Base-by-base conservation (phyloP, 2,888 invertebrate species). In the Chymomyza procnemis region DNA sequence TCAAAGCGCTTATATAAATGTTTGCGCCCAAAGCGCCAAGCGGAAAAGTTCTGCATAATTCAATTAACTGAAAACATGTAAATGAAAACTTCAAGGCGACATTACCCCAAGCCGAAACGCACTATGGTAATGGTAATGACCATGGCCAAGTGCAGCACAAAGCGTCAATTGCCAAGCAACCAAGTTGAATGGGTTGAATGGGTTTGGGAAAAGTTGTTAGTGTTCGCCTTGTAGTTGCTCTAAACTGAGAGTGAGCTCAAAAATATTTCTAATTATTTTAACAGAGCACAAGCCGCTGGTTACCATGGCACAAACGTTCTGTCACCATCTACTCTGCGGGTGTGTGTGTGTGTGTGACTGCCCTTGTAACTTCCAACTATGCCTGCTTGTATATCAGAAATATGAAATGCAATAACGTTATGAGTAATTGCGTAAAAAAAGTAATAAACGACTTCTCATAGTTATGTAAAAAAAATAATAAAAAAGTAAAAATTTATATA, bases 381-480 rank as follows among this genome's bases (percentile, higher is more conserved):
- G 75, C 80, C 73, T 79, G 81, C 80, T 69, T 87, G 87, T 85
- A 88, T 71, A 60, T 72, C 80, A 73, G 61, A 72, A 83, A 71
- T 76, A 77, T 78, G 73, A 80, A 88, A 79, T 86, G 88, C 81
- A 86, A 88, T 88, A 86, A 88, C 77, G 81, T 88, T 88, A 88
- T 81, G 88, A 88, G 87, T 88, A 88, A 86, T 88, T 88, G 88
- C 78, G 84, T 78, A 83, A 78, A 80, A n/a, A 79, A 65, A 56
- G 79, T 84, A 88, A 88, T 84, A 88, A 88, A 77, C 77, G 81
- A 76, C 75, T 66, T 71, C 60, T 70, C 67, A 64, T 59, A 65
- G 81, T 78, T 86, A 86, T 72, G 79, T 71, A 86, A 87, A 79
- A 67, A 54, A 87, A 77, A 67, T 34, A 48, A 41, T 46, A 56